These are phyloP conservation scores for Accipiter cooperii DNA, from an alignment of 2,113 vertebrate genomes.

Conservation along the genomic window DNA sequence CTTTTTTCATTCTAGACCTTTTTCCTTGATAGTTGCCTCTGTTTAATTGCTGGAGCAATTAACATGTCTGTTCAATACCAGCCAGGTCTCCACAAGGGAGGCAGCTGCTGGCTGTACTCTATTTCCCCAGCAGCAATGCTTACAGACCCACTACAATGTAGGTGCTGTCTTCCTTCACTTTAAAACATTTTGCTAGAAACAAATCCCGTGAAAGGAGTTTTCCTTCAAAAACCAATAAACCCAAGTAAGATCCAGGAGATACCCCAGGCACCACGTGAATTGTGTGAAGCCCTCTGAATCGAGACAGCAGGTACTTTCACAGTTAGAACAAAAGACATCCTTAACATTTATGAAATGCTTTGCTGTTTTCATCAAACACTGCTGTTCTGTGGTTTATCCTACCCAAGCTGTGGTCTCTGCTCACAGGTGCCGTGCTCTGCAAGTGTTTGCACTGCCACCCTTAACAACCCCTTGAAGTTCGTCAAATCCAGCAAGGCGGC, in stretches of 20 bases:
- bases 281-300: accelerated
- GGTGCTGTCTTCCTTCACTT: not conserved
- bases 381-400: not conserved
- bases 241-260: not conserved
- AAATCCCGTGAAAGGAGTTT: not conserved
- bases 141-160: not conserved
- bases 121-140: not conserved
- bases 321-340: not conserved
- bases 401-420: not conserved
- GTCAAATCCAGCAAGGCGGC: not conserved
- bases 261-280: accelerated
- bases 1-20: not conserved
- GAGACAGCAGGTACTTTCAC: not conserved
- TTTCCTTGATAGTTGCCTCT: not conserved
- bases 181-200: not conserved
- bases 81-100: accelerated
- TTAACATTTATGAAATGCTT: accelerated
- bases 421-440: accelerated
- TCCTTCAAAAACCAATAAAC: not conserved
- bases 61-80: accelerated
- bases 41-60: not conserved
- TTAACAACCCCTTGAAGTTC: not conserved
- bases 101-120: not conserved
- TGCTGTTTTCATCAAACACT: not conserved
- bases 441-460: accelerated